These are phyloP conservation scores for Perognathus longimembris DNA, from an alignment of 2,113 vertebrate genomes.

Conservation along the genomic window DNA sequence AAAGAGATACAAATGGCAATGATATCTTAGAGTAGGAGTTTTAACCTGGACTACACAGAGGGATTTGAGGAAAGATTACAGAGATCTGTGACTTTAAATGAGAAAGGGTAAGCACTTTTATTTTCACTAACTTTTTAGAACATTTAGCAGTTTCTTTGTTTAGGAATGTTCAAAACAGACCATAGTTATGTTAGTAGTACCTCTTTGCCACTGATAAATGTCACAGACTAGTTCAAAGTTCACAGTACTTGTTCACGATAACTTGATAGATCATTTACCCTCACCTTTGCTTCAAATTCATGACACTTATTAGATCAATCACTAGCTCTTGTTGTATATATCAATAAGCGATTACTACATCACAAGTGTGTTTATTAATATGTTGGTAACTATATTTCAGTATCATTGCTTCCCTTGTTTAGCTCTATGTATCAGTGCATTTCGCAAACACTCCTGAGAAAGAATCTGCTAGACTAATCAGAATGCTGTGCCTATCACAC, in stretches of 20 bases:
- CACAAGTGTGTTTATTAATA: slow-evolving; percentile 30
- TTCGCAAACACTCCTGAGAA: slow-evolving; percentile 46
- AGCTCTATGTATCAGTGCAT: not conserved
- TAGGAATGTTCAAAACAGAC: slow-evolving; percentile 11
- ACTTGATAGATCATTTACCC: slow-evolving; percentile 11
- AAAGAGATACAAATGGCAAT: not conserved
- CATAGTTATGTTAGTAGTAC: not conserved
- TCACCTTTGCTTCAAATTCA: slow-evolving; percentile 59
- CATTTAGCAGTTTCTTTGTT: slow-evolving; percentile 41
- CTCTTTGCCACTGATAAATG: slow-evolving; percentile 23
- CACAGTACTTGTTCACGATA: not conserved
- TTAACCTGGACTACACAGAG: not conserved
- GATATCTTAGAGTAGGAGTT: not conserved
- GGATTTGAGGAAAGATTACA: not conserved
- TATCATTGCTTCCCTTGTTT: slow-evolving; percentile 35
- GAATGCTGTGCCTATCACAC: not conserved
- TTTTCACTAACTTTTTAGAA: slow-evolving; percentile 12
- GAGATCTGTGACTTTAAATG: not conserved
- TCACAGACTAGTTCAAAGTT: slow-evolving; percentile 20
- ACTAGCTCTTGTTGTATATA: slow-evolving; percentile 9
- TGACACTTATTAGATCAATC: not conserved
- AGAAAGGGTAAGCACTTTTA: not conserved
- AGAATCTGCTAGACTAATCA: slow-evolving; percentile 24
- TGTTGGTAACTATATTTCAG: slow-evolving; percentile 50
- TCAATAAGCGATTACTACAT: slow-evolving; percentile 6